Conservation (phyloP, 2,888 invertebrate genomes). For the Spialia ferax region DNA sequence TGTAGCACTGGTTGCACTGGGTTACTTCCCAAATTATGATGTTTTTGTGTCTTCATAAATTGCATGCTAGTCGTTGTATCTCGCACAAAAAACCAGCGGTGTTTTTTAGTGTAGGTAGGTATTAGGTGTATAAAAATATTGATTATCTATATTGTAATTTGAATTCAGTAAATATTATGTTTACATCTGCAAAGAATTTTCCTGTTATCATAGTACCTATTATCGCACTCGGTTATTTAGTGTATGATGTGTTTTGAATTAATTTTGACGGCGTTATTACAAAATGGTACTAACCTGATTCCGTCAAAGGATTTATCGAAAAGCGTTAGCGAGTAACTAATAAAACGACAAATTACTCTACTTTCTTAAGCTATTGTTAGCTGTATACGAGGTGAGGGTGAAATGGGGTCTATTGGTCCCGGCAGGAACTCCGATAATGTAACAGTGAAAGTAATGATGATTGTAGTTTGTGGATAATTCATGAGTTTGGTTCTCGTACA, state of each 20-base stretch:
- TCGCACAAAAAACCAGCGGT: too few relatives aligned
- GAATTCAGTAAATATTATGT: too few relatives aligned
- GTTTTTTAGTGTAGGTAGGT: too few relatives aligned
- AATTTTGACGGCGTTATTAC: conserved; percentile 24
- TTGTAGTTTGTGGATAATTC: not conserved
- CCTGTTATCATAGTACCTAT: not conserved
- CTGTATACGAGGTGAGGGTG: not conserved
- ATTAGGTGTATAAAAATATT: too few relatives aligned
- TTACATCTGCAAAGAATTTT: not conserved
- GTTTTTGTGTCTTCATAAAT: too few relatives aligned
- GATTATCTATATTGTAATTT: too few relatives aligned
- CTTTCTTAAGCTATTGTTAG: conserved; percentile 1
- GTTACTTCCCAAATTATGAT: too few relatives aligned
- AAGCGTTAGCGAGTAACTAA: conserved; percentile 1
- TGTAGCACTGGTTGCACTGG: too few relatives aligned
- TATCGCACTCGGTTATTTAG: conserved; percentile 24
- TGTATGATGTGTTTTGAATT: conserved; percentile 29
- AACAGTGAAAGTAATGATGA: not conserved
- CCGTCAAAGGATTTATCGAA: conserved; percentile 6
- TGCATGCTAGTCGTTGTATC: too few relatives aligned
- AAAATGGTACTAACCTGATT: conserved; percentile 29
- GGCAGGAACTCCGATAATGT: not conserved
- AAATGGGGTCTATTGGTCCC: not conserved
- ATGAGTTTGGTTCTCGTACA: too few relatives aligned
- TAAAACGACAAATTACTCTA: conserved; percentile 19